Base-by-base conservation (phyloP, 1,140 invertebrate genomes). In the Anthonomus grandis region DNA sequence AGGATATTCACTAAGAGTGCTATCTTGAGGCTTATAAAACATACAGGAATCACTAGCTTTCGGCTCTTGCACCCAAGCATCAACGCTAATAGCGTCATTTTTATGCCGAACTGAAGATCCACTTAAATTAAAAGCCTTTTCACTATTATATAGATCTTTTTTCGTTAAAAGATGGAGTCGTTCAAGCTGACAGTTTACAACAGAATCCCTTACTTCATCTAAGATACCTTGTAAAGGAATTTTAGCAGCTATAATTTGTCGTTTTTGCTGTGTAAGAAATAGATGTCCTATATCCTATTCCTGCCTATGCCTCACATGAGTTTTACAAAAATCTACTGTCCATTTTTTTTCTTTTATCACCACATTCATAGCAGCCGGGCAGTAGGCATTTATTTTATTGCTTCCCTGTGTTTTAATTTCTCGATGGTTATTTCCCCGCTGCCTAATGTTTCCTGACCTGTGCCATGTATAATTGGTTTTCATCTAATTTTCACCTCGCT, bases 141-240 rank as follows among this genome's bases (percentile, higher is more conserved):
- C 46, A 39, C 52, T 58, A 36, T 59, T 62, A 42, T 60, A 53
- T 5, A 60, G 27, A 31, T 63, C 52, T 48, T 60, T 60, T 48
- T 50, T 57, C 1, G n/a, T 52, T 36, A 53, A 23, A 2, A 62
- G 36, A 42, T 58, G 60, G 1, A 58, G 27, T 41, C 56, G 52
- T 49, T 62, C 15, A n/a, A 57, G 24, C 12, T 17, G 5, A 19
- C n/a, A 15, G 23, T 36, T 25, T 9, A 17, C 12, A 8, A 49
- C n/a, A 8, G 58, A 42, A 23, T 64, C 55, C 8, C 31, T 18
- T 27, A 49, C 22, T n/a, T 36, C 22, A 19, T 49, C 47, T 21
- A 49, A 49, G n/a, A 49, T 49, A 21, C 5, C 22, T 49, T 49
- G 25, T 12, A 49, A 49, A 22, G 47, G 34, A 37, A 49, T 49